Evolutionary conservation across 2,888 invertebrate genomes (phyloP).

Genomic region (Metellina segmentata): DNA sequence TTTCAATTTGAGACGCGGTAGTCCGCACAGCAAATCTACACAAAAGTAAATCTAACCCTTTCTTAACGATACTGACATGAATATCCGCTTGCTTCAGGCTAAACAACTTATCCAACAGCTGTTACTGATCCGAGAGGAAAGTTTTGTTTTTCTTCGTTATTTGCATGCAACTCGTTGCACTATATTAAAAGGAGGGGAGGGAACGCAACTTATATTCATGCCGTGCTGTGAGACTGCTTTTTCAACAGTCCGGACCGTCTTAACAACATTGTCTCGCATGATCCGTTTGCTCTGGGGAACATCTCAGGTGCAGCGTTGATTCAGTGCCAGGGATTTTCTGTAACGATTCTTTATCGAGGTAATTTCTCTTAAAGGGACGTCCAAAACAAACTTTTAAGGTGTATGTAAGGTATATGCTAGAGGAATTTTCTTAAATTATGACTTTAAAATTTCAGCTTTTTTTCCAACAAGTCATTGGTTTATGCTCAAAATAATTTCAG

Average conservation of each 20-base stretch:
- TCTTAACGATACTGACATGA: conserved; percentile 53
- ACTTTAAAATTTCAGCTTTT: too few species aligned
- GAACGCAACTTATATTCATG: conserved; percentile 12
- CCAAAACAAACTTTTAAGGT: too few species aligned
- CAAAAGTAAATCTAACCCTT: conserved; percentile 52
- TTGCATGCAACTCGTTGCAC: conserved; percentile 42
- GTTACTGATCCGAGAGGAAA: conserved; percentile 34
- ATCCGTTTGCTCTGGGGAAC: too few species aligned
- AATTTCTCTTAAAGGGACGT: too few species aligned
- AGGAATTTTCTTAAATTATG: too few species aligned
- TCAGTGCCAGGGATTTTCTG: too few species aligned
- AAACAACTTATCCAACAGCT: conserved; percentile 47
- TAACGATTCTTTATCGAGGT: too few species aligned
- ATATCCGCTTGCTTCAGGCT: conserved; percentile 54
- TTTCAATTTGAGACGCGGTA: conserved; percentile 10
- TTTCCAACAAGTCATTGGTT: too few species aligned
- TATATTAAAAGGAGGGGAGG: conserved; percentile 22
- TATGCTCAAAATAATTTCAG: too few species aligned
- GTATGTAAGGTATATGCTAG: too few species aligned
- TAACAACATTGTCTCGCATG: too few species aligned
- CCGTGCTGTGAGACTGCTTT: conserved; percentile 12
- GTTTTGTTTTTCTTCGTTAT: conserved; percentile 55
- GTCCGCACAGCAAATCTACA: conserved; percentile 17
- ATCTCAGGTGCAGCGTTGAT: too few species aligned
- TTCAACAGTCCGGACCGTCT: background rate